Base-by-base conservation (phyloP, 2,888 invertebrate genomes). In the Panzeria rudis region DNA sequence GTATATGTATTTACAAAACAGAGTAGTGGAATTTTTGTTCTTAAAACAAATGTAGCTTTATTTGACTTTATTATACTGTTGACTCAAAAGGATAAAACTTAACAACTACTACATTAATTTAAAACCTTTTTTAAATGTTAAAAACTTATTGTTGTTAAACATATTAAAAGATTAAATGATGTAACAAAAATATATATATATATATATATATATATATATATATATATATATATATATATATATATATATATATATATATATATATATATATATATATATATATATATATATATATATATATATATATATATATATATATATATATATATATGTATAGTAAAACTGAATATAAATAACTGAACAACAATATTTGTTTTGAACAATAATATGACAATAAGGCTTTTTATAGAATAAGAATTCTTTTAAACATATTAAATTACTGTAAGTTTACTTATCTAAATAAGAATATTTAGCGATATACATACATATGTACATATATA, bases 1-100 rank as follows among this genome's bases (percentile, higher is more conserved):
- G n/a, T n/a, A n/a, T n/a, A n/a, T 29, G 29, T 29, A 29, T 5
- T 29, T 29, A 29, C 29, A 29, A 29, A 5, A 29, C 29, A 29
- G 3, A 29, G 5, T 15, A n/a, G 15, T 20, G 5, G 4, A 73
- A 44, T 66, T 23, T 38, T 62, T n/a, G 56, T 56, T 62, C 44
- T 83, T 73, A 77, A 66, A 83, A 83, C 52, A 83, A 69, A 73
- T 61, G 38, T 73, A 81, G 61, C 76, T 84, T 84, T 77, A 81
- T 84, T 81, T 77, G 44, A 73, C 59, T 52, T 50, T 66, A 77
- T 47, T 66, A 64, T 72, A 64, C 44, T 52, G 52, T 77, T 84
- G 84, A 81, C 81, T 84, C 64, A 72, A 71, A 73, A 44, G 69
- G 75, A 44, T 68, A 71, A 77, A 73, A 77, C 77, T 81, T 84